Conservation (phyloP, 2,888 invertebrate genomes). For the Acrobasis repandana region DNA sequence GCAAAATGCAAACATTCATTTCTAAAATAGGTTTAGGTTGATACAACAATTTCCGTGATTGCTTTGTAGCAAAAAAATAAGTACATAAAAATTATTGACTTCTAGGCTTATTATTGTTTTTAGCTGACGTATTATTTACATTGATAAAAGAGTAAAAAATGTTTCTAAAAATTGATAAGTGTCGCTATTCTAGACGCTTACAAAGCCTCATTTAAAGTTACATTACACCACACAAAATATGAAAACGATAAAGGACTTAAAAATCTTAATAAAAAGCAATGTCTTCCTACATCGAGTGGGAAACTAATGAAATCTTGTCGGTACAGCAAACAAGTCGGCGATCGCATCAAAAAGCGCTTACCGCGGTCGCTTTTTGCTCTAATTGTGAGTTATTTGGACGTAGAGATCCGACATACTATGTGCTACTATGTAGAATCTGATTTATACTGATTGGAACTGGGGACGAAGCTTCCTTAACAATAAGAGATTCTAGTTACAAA, state of each 20-base stretch:
- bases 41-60: not conserved
- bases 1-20: constrained; percentile 17
- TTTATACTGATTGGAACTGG: constrained; percentile 26
- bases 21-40: constrained; percentile 12
- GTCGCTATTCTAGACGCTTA: too few species aligned
- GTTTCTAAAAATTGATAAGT: too few species aligned
- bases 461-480: not conserved
- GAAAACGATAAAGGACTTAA: not conserved
- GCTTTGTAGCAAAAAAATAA: not conserved
- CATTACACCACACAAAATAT: too few species aligned
- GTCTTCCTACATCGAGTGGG: constrained; percentile 51
- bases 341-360: constrained; percentile 73
- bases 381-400: constrained; percentile 64
- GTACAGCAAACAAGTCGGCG: constrained; percentile 58
- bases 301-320: constrained; percentile 69
- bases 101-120: too few species aligned
- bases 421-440: constrained; percentile 26
- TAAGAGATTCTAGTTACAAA: not conserved
- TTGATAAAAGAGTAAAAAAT: too few species aligned
- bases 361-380: constrained; percentile 59
- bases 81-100: not conserved
- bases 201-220: too few species aligned
- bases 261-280: not conserved
- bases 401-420: constrained; percentile 36
- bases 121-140: too few species aligned